These are phyloP conservation scores for Callinectes sapidus DNA, from an alignment of 2,888 invertebrate species.

Conservation along the genomic window DNA sequence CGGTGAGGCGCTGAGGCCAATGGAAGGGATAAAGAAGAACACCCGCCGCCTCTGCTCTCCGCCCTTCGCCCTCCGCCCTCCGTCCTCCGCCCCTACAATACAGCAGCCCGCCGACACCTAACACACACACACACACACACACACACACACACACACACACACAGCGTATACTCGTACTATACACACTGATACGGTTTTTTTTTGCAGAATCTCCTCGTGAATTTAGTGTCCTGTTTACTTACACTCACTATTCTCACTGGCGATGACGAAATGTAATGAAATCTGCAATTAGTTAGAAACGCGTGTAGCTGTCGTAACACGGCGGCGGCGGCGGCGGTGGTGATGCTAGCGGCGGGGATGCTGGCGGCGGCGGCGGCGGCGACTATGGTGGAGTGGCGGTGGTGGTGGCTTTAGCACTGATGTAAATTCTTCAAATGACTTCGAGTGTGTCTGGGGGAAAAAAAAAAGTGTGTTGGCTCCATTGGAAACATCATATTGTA, in stretches of 20 bases:
- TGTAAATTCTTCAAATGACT: constrained; percentile 25
- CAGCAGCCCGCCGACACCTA: neutral
- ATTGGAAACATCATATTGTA: constrained; percentile 10
- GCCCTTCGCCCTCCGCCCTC: too few species aligned
- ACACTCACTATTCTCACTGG: neutral
- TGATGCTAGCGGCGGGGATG: too few species aligned
- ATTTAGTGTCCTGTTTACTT: neutral
- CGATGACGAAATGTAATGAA: constrained; percentile 28
- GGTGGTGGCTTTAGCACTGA: too few species aligned
- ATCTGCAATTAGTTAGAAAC: constrained; percentile 3
- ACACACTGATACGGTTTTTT: neutral
- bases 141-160: neutral
- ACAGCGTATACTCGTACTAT: too few species aligned
- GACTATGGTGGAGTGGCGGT: neutral
- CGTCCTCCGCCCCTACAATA: neutral
- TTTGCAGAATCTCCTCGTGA: neutral
- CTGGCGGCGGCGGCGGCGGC: neutral
- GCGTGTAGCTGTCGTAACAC: neutral
- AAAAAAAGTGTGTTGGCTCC: neutral
- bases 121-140: neutral
- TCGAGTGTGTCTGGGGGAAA: constrained; percentile 9
- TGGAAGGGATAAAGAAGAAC: too few species aligned
- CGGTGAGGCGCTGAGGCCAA: too few species aligned
- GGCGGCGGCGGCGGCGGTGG: neutral
- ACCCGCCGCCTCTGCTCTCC: too few species aligned